These are phyloP conservation scores for Ctenoplectra terminalis DNA, from an alignment of 1,140 invertebrate species.

Conservation along the genomic window DNA sequence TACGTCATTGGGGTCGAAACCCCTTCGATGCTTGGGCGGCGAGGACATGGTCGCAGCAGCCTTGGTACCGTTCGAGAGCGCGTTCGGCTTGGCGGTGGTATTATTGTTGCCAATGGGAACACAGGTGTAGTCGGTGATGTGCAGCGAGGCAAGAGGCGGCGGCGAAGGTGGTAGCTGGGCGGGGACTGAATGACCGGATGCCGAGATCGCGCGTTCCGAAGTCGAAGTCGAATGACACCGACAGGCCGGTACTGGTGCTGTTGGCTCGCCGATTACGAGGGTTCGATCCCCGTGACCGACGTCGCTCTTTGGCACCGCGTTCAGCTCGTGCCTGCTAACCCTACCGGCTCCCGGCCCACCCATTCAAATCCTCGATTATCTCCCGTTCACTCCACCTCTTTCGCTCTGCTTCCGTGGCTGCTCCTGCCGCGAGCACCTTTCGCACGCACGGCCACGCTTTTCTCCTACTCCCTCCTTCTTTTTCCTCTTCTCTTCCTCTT, in stretches of 20 bases:
- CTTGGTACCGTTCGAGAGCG: constrained; percentile 65
- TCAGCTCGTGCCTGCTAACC: constrained; percentile 81
- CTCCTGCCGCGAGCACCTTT: constrained; percentile 35
- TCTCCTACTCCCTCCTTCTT: neutral
- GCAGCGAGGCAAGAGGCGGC: constrained; percentile 64
- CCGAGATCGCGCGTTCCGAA: constrained; percentile 34
- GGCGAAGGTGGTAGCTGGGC: constrained; percentile 70
- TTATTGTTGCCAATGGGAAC: constrained; percentile 44
- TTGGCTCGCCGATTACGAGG: constrained; percentile 77
- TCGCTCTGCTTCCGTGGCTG: constrained; percentile 57
- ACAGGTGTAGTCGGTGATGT: constrained; percentile 45
- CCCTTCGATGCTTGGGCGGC: constrained; percentile 77
- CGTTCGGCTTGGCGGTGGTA: constrained; percentile 49
- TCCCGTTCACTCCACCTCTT: constrained; percentile 73
- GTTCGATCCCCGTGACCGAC: constrained; percentile 75
- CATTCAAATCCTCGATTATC: constrained; percentile 80
- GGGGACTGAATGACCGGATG: constrained; percentile 28
- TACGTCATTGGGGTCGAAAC: constrained; percentile 79
- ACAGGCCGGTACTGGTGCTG: constrained; percentile 52
- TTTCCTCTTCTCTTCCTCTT: neutral
- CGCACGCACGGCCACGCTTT: constrained; percentile 12
- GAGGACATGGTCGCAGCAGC: constrained; percentile 76
- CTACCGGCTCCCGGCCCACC: constrained; percentile 79
- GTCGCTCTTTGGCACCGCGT: constrained; percentile 79
- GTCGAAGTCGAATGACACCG: constrained; percentile 48